Evolutionary conservation across 2,888 invertebrate species (phyloP).

Genomic region (Cephus spinipes): DNA sequence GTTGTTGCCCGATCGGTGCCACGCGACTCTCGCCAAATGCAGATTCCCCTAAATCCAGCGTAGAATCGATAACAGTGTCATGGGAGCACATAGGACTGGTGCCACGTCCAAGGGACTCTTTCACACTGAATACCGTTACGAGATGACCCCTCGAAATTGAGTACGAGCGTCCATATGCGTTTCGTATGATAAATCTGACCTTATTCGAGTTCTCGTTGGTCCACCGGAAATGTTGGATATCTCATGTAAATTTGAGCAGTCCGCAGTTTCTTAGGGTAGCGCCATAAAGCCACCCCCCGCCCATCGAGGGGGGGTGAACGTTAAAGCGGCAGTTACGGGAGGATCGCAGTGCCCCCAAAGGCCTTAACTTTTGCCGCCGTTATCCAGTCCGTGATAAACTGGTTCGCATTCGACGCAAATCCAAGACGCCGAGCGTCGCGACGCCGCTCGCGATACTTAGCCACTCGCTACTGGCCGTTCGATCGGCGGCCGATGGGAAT

Average conservation of each 20-base stretch:
- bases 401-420: constrained; percentile 8
- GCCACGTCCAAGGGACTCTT: too few relatives aligned
- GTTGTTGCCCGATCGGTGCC: constrained; percentile 2
- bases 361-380: constrained; percentile 18
- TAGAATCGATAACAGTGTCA: background rate
- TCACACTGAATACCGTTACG: too few relatives aligned
- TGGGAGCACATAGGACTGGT: too few relatives aligned
- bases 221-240: background rate
- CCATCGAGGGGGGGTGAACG: background rate
- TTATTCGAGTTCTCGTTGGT: too few relatives aligned
- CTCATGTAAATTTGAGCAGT: background rate
- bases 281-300: constrained; percentile 9
- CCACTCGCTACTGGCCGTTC: too few relatives aligned
- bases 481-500: too few relatives aligned
- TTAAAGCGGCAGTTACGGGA: constrained; percentile 33
- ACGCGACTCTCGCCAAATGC: background rate
- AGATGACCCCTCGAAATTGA: too few relatives aligned
- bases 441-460: too few relatives aligned
- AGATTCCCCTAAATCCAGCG: background rate
- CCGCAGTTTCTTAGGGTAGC: background rate
- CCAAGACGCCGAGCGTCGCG: too few relatives aligned
- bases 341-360: constrained; percentile 33
- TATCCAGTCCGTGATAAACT: constrained; percentile 21
- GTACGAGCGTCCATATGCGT: too few relatives aligned
- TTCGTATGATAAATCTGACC: too few relatives aligned